Percentiles rank a stretch among this genome's conserved stretches.
Evolutionary conservation across 2,113 vertebrate genomes (phyloP).

Genomic region (Ploceus nigricollis): DNA sequence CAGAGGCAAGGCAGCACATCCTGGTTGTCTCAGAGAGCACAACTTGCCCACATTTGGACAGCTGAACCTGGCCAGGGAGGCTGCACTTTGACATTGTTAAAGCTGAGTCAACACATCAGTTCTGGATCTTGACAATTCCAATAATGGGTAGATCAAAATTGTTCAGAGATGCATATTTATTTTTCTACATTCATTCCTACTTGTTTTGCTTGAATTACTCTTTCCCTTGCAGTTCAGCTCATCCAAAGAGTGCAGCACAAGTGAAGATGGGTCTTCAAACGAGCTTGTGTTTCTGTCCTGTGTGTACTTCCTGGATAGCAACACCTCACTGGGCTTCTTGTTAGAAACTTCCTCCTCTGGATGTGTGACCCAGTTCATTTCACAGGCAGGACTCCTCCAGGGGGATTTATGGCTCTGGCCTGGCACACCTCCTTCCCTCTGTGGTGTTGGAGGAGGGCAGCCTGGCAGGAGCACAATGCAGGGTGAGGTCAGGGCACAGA

Average conservation of each 20-base stretch:
- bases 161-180: background rate
- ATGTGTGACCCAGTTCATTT: fast-evolving
- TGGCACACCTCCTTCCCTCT: background rate
- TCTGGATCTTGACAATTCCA: background rate
- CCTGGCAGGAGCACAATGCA: background rate
- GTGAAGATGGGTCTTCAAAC: background rate
- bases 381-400: background rate
- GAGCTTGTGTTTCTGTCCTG: background rate
- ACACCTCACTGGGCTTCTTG: background rate
- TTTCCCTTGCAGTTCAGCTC: background rate
- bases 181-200: background rate
- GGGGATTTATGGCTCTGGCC: background rate
- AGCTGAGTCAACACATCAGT: background rate
- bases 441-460: background rate
- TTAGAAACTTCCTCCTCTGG: background rate
- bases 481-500: background rate
- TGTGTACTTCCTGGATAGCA: background rate
- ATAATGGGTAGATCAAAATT: background rate
- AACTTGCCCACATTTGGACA: background rate
- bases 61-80: background rate
- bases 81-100: background rate
- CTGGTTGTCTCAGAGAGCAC: background rate
- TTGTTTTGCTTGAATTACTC: background rate
- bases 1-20: background rate
- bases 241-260: background rate